Conservation (phyloP, 1,140 invertebrate species). For the Penaeus indicus region DNA sequence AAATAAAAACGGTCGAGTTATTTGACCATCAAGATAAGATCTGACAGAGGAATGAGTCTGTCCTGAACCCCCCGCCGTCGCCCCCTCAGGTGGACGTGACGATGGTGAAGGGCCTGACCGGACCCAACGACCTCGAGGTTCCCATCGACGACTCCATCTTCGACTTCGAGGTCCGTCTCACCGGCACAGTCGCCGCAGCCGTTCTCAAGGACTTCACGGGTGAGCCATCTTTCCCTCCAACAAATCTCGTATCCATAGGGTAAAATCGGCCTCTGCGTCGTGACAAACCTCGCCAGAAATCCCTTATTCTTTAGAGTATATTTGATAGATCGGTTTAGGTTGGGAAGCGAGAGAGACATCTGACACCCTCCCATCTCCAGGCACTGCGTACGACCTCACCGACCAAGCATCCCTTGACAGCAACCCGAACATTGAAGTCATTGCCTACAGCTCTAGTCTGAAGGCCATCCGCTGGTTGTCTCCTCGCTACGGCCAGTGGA, state of each 20-base stretch:
- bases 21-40: background rate
- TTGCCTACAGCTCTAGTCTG: slow-evolving; percentile 19
- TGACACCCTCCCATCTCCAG: background rate
- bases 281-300: background rate
- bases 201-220: slow-evolving; percentile 47
- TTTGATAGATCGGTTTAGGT: background rate
- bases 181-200: background rate
- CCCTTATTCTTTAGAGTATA: no score
- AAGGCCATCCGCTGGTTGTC: slow-evolving; percentile 19
- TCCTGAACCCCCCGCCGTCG: background rate
- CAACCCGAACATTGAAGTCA: slow-evolving; percentile 5
- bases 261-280: background rate
- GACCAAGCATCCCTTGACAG: slow-evolving; percentile 10
- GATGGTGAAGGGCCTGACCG: slow-evolving; percentile 29
- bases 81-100: slow-evolving; percentile 48
- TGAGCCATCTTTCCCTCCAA: background rate
- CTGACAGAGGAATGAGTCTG: background rate
- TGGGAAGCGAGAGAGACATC: background rate
- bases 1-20: background rate
- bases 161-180: slow-evolving; percentile 44
- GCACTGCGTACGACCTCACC: slow-evolving; percentile 42
- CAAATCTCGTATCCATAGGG: background rate
- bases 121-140: background rate
- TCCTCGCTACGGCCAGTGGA: slow-evolving; percentile 45
- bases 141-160: slow-evolving; percentile 54